phyloP scores from a whole-genome alignment of 2,888 invertebrate species.

The Apamea epomidion region DNA sequence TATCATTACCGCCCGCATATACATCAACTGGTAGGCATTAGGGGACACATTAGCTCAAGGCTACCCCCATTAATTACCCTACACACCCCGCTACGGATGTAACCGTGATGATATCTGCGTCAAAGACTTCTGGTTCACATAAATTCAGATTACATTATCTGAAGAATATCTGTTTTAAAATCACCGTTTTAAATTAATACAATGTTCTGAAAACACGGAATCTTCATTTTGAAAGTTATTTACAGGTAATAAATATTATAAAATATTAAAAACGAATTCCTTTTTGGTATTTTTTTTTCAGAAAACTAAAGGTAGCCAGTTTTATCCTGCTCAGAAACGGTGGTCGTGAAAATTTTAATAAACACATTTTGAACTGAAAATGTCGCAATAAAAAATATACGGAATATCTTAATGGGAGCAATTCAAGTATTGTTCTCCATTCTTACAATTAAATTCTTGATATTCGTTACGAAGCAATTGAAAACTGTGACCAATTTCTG shows the following conservation, averaged over 20 bases:
- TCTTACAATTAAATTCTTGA: slow-evolving; percentile 9
- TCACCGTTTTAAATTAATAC: neutral
- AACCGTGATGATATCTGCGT: slow-evolving; percentile 55
- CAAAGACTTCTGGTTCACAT: slow-evolving; percentile 57
- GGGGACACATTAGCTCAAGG: slow-evolving; percentile 52
- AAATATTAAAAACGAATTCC: neutral
- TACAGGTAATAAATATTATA: neutral
- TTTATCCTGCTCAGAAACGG: neutral
- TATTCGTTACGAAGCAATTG: neutral
- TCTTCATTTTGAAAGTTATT: neutral
- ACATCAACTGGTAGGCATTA: slow-evolving; percentile 54
- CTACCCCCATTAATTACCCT: slow-evolving; percentile 59
- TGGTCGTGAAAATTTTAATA: slow-evolving; percentile 3
- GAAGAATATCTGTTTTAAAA: slow-evolving; percentile 26
- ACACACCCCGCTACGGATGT: slow-evolving; percentile 33
- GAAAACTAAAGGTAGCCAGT: neutral
- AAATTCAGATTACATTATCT: slow-evolving; percentile 44
- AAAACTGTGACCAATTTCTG: neutral
- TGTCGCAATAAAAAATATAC: slow-evolving; percentile 3
- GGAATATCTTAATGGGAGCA: neutral
- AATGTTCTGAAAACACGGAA: neutral
- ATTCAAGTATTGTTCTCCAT: slow-evolving; percentile 1
- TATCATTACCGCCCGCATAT: slow-evolving; percentile 47
- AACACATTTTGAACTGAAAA: slow-evolving; percentile 19
- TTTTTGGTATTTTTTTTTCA: neutral